Conservation (phyloP, 2,113 vertebrate species). For the Phalacrocorax brasilianus region DNA sequence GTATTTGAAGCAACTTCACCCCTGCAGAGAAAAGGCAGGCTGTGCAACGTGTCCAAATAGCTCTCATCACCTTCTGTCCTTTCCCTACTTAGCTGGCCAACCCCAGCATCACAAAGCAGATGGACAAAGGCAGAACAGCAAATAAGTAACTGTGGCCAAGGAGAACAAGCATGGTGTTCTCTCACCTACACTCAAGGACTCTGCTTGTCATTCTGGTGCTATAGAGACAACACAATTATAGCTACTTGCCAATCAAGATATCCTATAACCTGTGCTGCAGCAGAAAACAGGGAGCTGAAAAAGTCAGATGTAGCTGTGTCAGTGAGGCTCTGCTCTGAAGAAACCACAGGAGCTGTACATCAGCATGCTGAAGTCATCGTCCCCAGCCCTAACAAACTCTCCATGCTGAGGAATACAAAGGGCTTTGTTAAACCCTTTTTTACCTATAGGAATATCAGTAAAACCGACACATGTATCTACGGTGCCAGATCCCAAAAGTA, state of each 20-base stretch:
- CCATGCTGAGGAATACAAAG: neutral
- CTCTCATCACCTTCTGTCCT: neutral
- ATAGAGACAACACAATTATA: neutral
- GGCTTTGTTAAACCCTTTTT: neutral
- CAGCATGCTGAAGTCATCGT: neutral
- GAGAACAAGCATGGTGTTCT: neutral
- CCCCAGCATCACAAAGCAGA: neutral
- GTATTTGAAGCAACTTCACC: neutral
- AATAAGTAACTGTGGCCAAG: neutral
- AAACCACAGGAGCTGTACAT: neutral
- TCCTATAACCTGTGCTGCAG: neutral
- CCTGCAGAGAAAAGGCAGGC: neutral
- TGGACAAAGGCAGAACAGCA: neutral
- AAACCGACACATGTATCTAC: neutral
- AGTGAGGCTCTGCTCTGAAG: neutral
- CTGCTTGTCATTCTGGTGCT: neutral
- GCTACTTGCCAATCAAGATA: neutral
- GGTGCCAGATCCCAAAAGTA: neutral
- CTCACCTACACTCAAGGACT: neutral
- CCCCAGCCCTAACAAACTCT: neutral
- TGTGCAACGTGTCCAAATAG: neutral
- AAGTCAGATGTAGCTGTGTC: neutral
- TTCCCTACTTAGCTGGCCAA: neutral
- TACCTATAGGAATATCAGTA: neutral
- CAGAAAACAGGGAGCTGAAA: neutral